phyloP scores from a whole-genome alignment of 2,888 invertebrate genomes.

The Parnassius apollo region DNA sequence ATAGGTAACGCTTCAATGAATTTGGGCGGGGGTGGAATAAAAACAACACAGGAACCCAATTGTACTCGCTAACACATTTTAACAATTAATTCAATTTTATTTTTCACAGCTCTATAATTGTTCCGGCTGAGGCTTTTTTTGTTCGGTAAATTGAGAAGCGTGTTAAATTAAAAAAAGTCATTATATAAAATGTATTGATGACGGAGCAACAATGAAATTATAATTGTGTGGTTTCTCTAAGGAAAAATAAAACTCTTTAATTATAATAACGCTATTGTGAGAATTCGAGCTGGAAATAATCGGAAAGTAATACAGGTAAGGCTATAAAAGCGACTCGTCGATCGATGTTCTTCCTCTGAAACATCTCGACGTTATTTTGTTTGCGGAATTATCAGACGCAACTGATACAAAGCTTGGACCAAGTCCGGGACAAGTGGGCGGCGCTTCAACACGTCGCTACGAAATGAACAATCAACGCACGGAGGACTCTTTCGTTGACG shows the following conservation, averaged over 20 bases:
- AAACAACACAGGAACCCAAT: conserved; percentile 26
- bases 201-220: too few relatives aligned
- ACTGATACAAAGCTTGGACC: conserved; percentile 8
- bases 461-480: conserved; percentile 22
- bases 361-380: conserved; percentile 2
- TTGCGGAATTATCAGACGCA: conserved; percentile 9
- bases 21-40: conserved; percentile 13
- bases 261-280: too few relatives aligned
- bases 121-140: conserved; percentile 16
- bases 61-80: conserved; percentile 28
- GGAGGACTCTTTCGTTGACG: conserved; percentile 26
- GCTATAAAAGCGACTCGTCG: too few relatives aligned
- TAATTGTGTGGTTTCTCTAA: too few relatives aligned
- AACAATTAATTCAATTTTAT: conserved; percentile 22
- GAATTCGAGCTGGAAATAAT: too few relatives aligned
- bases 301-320: too few relatives aligned
- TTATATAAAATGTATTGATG: too few relatives aligned
- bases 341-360: not conserved
- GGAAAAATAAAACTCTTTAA: too few relatives aligned
- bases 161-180: not conserved
- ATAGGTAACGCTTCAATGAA: conserved; percentile 26
- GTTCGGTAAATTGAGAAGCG: not conserved
- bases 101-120: conserved; percentile 18
- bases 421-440: not conserved
- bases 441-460: not conserved